Conservation (phyloP, 2,888 invertebrate genomes). For the Epistrophe grossulariae region DNA sequence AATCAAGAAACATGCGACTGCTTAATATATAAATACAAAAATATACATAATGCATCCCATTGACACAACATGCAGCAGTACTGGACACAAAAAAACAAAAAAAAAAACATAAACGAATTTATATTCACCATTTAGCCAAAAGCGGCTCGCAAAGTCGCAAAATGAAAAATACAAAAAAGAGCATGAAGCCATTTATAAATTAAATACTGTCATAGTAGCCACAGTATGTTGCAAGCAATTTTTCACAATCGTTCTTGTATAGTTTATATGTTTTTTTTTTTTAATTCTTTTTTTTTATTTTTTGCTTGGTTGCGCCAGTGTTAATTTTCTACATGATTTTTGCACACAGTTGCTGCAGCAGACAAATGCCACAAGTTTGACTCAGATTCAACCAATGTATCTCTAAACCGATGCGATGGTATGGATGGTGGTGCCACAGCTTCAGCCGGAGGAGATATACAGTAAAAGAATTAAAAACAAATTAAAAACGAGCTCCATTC, state of each 20-base stretch:
- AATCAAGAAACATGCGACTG: conserved; percentile 72
- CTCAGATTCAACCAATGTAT: conserved; percentile 56
- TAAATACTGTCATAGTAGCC: conserved; percentile 75
- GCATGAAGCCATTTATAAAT: conserved; percentile 74
- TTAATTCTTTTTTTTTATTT: conserved; percentile 71
- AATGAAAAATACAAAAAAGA: conserved; percentile 54
- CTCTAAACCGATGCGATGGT: neutral
- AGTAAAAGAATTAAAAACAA: conserved; percentile 68
- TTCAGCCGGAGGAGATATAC: conserved; percentile 30
- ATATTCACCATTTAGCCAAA: conserved; percentile 67
- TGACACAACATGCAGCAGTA: conserved; percentile 61
- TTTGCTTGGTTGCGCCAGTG: conserved; percentile 80
- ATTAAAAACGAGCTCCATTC: conserved; percentile 64
- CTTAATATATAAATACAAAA: conserved; percentile 21
- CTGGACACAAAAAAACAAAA: conserved; percentile 8
- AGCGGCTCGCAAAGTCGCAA: conserved; percentile 50
- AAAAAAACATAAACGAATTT: conserved; percentile 50
- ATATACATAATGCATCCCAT: conserved; percentile 59
- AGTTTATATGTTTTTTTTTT: conserved; percentile 43
- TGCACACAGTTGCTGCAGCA: conserved; percentile 71
- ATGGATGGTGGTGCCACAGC: conserved; percentile 2
- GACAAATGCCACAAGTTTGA: conserved; percentile 68
- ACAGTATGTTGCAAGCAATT: conserved; percentile 82
- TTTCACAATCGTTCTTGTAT: conserved; percentile 81
- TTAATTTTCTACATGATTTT: conserved; percentile 78